Evolutionary conservation across 2,888 invertebrate species (phyloP), one percentile per base, ranked within the genome.

Genomic region (Polymixis lichenea): DNA sequence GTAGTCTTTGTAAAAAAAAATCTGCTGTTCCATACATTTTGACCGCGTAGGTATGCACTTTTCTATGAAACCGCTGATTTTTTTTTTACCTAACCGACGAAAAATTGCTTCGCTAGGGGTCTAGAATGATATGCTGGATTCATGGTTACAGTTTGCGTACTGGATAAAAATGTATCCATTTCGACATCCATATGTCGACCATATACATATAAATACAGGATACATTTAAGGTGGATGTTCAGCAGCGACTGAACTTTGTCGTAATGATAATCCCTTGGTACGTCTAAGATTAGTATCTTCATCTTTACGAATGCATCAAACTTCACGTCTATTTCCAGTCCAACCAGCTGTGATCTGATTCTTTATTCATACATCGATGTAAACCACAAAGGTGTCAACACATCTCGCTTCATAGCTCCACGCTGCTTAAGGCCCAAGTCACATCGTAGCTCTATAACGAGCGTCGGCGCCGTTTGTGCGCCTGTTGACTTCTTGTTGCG

Each of bases 371-470:
- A 64, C 15, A 65, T 51, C 22, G 15, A n/a, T 56, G 9, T 62
- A 60, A 64, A 55, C 53, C 25, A 58, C 56, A 58, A 77, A 72
- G 15, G 58, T 72, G 65, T 65, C n/a, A n/a, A 28, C 68, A 80
- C 46, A 64, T 46, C 49, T 62, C n/a, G 7, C 55, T 22, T 77
- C 56, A 67, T 78, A 80, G 80, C 78, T 76, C 72, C 72, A 74
- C 80, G 74, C 60, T 71, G 61, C 64, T 88, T 88, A 72, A 69
- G 76, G 87, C 82, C 77, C 89, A 69, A 83, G 83, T 87, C 89
- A 87, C 88, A 91, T 90, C 81, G 85, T 85, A 87, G 60, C 84
- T 55, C 76, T 74, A 73, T 86, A 88, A 88, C 86, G 85, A 91
- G 77, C 43, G 90, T 76, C 91, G 90, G 90, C 88, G 83, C 71